These are phyloP conservation scores for Pelecanus crispus DNA, from an alignment of 2,113 vertebrate species.

Conservation along the genomic window DNA sequence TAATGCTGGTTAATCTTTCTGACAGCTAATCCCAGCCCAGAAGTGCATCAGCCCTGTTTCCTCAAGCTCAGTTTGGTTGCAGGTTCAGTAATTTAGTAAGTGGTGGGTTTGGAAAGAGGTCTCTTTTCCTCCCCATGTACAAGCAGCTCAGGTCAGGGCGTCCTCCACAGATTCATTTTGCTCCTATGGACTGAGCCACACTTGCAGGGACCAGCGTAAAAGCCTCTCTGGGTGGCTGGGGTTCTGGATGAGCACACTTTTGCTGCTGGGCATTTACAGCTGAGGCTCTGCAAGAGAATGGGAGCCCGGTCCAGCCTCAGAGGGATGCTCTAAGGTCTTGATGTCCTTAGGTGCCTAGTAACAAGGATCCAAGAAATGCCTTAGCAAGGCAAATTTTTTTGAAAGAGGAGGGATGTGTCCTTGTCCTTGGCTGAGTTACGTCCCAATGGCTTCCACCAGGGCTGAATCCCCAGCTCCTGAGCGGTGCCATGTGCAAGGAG, in stretches of 20 bases:
- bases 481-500: not conserved
- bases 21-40: not conserved
- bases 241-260: not conserved
- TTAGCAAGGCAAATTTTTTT: not conserved
- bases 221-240: not conserved
- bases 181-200: fast-evolving
- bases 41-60: not conserved
- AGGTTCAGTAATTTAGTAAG: not conserved
- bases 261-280: not conserved
- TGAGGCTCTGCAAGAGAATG: not conserved
- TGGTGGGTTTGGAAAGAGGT: not conserved
- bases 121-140: not conserved
- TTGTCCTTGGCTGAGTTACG: not conserved
- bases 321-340: not conserved
- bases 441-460: not conserved
- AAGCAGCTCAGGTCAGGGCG: not conserved
- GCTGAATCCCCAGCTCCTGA: not conserved
- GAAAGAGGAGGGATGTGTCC: not conserved
- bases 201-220: not conserved
- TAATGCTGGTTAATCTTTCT: not conserved
- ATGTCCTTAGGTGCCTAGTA: not conserved
- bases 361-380: not conserved
- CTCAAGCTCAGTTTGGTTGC: not conserved
- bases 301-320: not conserved
- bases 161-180: not conserved